Percentiles rank a stretch among this genome's conserved stretches.
These are phyloP conservation scores for Anthoptus insignis DNA, from an alignment of 2,888 invertebrate species.

Conservation along the genomic window DNA sequence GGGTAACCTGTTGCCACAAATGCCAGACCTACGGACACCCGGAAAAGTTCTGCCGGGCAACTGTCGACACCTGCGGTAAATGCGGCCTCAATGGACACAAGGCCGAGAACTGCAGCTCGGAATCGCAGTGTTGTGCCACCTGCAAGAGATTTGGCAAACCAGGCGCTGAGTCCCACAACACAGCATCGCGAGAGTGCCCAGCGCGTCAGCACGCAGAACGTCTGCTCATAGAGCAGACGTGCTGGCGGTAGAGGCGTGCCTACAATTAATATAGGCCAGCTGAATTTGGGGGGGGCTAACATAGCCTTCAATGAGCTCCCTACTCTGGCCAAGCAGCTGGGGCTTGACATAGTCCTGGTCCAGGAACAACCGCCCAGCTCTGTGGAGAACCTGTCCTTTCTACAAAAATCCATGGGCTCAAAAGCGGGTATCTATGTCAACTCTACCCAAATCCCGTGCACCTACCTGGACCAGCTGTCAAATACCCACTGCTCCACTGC, in stretches of 20 bases:
- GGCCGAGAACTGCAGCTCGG: not conserved
- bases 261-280: not conserved
- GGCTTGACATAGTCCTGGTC: not conserved
- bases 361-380: not conserved
- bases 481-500: not conserved
- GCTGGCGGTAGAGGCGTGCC: slow-evolving; percentile 4
- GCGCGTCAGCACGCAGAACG: not conserved
- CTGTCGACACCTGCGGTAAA: slow-evolving; percentile 26
- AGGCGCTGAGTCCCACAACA: not conserved
- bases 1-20: slow-evolving; percentile 42
- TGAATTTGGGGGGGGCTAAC: not conserved
- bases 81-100: slow-evolving; percentile 37
- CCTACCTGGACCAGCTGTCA: not conserved
- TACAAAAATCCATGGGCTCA: no score
- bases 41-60: slow-evolving; percentile 32
- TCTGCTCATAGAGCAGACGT: not conserved
- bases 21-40: slow-evolving; percentile 48
- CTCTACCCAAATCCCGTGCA: not conserved
- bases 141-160: slow-evolving; percentile 1
- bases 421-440: no score
- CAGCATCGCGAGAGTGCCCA: not conserved
- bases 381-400: not conserved
- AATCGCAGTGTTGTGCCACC: slow-evolving; percentile 36
- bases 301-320: not conserved
- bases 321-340: not conserved